Conservation (phyloP, 2,888 invertebrate species). For the Eupeodes luniger region DNA sequence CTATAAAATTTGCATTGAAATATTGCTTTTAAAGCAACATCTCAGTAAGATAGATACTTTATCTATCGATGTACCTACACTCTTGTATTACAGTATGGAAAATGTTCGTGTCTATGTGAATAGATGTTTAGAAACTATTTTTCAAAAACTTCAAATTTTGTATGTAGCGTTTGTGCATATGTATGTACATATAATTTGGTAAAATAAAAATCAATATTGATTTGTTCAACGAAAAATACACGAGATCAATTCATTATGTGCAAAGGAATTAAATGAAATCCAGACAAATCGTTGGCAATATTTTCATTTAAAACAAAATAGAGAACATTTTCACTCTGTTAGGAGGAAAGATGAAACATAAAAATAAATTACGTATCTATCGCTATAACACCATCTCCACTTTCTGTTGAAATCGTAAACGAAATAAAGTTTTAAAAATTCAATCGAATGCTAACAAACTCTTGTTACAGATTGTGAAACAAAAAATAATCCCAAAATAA, state of each 20-base stretch:
- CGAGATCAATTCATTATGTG: constrained; percentile 18
- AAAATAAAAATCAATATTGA: constrained; percentile 47
- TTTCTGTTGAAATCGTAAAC: not conserved
- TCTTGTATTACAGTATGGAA: too few species aligned
- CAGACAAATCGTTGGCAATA: constrained; percentile 39
- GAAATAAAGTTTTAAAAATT: constrained; percentile 5
- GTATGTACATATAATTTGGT: not conserved
- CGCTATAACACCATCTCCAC: not conserved
- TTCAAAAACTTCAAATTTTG: not conserved
- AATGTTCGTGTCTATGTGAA: too few species aligned
- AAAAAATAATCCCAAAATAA: too few species aligned
- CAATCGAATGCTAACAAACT: too few species aligned
- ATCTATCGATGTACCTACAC: too few species aligned
- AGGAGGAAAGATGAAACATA: not conserved
- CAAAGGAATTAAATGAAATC: constrained; percentile 37
- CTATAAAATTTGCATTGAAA: too few species aligned
- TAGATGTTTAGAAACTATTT: too few species aligned
- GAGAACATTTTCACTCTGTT: not conserved
- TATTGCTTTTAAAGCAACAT: too few species aligned
- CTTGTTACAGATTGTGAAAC: too few species aligned
- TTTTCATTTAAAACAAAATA: constrained; percentile 39
- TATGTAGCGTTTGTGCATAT: not conserved
- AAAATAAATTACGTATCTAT: constrained; percentile 33
- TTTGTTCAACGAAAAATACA: constrained; percentile 41
- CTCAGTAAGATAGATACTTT: too few species aligned